These are phyloP conservation scores for Micropoecilia bifurca DNA, from an alignment of 2,797 vertebrate genomes.

Conservation along the genomic window DNA sequence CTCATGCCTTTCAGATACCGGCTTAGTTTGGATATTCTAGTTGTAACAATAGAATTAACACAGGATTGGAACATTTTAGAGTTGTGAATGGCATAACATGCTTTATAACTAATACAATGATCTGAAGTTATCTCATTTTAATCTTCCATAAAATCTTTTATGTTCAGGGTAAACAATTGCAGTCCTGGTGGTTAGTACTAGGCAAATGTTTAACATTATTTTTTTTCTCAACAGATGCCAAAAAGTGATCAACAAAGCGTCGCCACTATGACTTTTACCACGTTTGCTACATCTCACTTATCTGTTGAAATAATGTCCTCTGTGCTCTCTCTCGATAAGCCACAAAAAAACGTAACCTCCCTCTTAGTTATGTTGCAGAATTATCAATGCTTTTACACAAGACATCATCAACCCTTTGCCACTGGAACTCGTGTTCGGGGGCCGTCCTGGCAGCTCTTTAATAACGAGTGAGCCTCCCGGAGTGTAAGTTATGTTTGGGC, in stretches of 20 bases:
- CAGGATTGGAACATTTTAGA: slow-evolving; percentile 9
- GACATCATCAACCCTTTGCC: slow-evolving; percentile 12
- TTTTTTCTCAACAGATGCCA: background rate
- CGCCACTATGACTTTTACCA: background rate
- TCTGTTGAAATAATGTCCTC: background rate
- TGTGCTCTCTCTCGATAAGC: background rate
- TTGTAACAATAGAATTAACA: slow-evolving; percentile 1
- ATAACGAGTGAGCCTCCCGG: slow-evolving; percentile 62
- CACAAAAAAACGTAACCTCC: background rate
- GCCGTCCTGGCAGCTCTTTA: slow-evolving; percentile 63
- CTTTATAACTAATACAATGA: slow-evolving; percentile 30
- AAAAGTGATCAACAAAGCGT: background rate
- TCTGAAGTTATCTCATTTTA: slow-evolving; percentile 27
- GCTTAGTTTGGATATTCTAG: slow-evolving; percentile 8
- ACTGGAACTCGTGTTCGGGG: slow-evolving; percentile 21
- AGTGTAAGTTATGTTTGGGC: slow-evolving; percentile 61
- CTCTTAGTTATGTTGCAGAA: slow-evolving; percentile 15
- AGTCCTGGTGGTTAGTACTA: background rate
- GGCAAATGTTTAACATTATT: background rate
- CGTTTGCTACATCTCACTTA: background rate
- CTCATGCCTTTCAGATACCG: slow-evolving; percentile 9
- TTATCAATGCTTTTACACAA: slow-evolving; percentile 19
- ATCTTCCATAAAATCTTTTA: slow-evolving; percentile 40
- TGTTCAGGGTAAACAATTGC: slow-evolving; percentile 4
- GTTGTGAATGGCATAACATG: slow-evolving; percentile 23